Percentiles rank a stretch among this genome's conserved stretches.
phyloP scores from a whole-genome alignment of 2,888 invertebrate genomes.

The Bhutanitis thaidina region DNA sequence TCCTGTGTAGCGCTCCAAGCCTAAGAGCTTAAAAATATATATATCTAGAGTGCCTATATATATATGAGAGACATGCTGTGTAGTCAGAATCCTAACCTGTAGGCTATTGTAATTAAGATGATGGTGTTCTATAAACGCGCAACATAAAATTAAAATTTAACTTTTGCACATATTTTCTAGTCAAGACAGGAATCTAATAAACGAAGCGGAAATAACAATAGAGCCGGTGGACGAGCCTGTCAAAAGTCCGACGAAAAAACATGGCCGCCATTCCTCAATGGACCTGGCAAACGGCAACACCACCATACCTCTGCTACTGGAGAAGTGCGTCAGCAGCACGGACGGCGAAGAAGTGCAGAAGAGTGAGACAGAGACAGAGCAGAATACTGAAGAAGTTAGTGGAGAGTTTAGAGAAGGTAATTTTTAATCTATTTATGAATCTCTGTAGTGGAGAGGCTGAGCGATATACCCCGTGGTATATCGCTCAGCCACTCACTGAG shows the following conservation, averaged over 20 bases:
- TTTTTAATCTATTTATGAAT: neutral
- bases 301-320: constrained; percentile 66
- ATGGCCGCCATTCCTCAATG: constrained; percentile 73
- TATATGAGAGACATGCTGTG: no score
- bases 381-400: constrained; percentile 29
- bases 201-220: constrained; percentile 70
- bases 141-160: no score
- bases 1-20: no score
- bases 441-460: no score
- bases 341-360: constrained; percentile 30
- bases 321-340: constrained; percentile 61
- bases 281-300: constrained; percentile 64
- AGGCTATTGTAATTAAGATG: no score
- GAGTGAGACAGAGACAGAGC: constrained; percentile 17
- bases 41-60: no score
- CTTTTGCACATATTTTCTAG: no score
- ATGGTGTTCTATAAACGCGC: no score
- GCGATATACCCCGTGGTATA: no score
- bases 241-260: constrained; percentile 55
- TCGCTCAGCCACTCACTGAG: no score
- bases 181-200: constrained; percentile 63
- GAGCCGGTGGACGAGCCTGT: constrained; percentile 51
- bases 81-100: no score
- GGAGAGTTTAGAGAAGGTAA: constrained; percentile 23
- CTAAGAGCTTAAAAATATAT: no score